Evolutionary conservation across 2,797 vertebrate genomes (phyloP).

Genomic region (Natrix natrix): DNA sequence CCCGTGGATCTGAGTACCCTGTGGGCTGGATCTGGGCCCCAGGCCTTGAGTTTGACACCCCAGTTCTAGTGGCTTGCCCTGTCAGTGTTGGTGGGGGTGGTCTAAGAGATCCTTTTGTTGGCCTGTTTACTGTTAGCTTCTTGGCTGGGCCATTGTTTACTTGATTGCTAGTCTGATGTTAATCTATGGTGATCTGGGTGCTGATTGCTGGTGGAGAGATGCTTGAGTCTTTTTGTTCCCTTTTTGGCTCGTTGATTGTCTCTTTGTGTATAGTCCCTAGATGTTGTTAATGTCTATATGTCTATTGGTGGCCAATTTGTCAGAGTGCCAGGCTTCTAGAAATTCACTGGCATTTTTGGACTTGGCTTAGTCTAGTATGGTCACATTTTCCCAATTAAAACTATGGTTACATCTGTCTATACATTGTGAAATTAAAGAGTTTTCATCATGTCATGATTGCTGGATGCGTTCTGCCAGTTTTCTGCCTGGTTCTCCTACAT

Average conservation of each 20-base stretch:
- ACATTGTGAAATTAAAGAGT: not conserved
- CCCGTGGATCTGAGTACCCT: no score
- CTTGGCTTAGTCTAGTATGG: not conserved
- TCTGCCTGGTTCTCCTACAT: not conserved
- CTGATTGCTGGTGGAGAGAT: not conserved
- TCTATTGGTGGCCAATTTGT: not conserved
- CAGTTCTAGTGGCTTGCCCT: not conserved
- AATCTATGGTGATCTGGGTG: not conserved
- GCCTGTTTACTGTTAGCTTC: not conserved
- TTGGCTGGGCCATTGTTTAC: not conserved
- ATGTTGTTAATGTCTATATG: not conserved
- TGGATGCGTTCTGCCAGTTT: not conserved
- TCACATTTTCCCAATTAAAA: not conserved
- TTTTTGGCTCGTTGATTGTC: not conserved
- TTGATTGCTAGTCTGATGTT: not conserved
- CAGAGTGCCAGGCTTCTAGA: not conserved
- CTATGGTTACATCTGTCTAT: not conserved
- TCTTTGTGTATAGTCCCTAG: not conserved
- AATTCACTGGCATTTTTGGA: not conserved
- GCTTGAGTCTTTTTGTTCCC: not conserved
- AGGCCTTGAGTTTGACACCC: no score
- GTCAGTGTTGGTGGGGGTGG: not conserved
- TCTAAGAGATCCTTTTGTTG: not conserved
- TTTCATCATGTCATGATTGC: not conserved
- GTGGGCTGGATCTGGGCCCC: no score